Evolutionary conservation across 1,140 invertebrate species (phyloP).

Genomic region (Aphis gossypii): DNA sequence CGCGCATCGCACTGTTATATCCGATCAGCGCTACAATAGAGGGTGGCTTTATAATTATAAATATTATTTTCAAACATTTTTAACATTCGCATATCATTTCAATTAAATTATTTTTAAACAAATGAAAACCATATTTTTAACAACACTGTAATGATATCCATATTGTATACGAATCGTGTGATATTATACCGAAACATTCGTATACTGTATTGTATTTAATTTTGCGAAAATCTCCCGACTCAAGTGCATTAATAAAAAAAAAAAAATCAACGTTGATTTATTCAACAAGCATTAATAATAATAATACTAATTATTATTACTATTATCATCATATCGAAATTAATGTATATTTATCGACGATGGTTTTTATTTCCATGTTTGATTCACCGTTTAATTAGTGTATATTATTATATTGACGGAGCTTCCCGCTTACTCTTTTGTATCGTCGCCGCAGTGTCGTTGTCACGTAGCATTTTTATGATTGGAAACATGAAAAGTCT

Average conservation of each 20-base stretch:
- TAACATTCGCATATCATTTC: not conserved
- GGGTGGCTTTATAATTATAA: slow-evolving; percentile 29
- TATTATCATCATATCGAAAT: not conserved
- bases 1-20: not conserved
- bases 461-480: not conserved
- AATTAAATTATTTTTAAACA: slow-evolving; percentile 10
- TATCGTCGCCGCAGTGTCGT: not conserved
- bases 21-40: not conserved
- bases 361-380: not conserved
- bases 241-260: slow-evolving; percentile 7
- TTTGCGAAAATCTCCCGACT: slow-evolving; percentile 3
- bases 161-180: not conserved
- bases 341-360: not conserved
- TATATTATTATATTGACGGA: not conserved
- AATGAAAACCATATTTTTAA: not conserved
- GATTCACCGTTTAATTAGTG: slow-evolving; percentile 21
- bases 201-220: not conserved
- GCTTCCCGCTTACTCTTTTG: slow-evolving; percentile 2
- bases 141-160: not conserved
- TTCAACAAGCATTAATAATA: not conserved
- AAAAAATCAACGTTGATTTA: not conserved
- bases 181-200: not conserved
- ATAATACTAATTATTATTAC: not conserved
- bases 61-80: not conserved
- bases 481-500: slow-evolving; percentile 37